Percentiles rank a stretch among this genome's conserved stretches.
phyloP scores from a whole-genome alignment of 2,113 vertebrate genomes.

The Forbesichthys agassizii region DNA sequence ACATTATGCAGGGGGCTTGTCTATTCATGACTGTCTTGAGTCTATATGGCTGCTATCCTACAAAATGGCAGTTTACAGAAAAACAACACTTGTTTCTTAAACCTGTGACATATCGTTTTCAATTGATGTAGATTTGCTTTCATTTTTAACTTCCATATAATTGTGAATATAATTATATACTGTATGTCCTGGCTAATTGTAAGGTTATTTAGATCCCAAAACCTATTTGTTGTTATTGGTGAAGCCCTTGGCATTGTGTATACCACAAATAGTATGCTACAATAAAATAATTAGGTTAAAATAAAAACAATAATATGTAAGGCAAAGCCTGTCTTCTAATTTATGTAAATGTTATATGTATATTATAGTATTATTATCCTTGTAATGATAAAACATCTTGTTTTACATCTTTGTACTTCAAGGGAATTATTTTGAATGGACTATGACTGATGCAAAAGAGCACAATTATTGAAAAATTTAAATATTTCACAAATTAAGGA shows the following conservation, averaged over 20 bases:
- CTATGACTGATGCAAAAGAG: conserved; percentile 30
- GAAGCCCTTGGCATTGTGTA: conserved; percentile 61
- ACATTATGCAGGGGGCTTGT: conserved; percentile 60
- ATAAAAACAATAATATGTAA: conserved; percentile 11
- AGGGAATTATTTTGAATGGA: background rate
- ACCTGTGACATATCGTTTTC: conserved; percentile 16
- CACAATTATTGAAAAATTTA: conserved; percentile 14
- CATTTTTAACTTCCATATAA: conserved; percentile 10
- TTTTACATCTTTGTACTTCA: too few species aligned
- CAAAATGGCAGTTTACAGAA: conserved; percentile 74
- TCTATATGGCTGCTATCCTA: conserved; percentile 82
- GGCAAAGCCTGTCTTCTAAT: conserved; percentile 1
- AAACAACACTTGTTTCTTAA: conserved; percentile 17
- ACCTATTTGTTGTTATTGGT: conserved; percentile 37
- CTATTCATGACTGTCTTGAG: conserved; percentile 46
- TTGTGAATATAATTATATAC: conserved; percentile 42
- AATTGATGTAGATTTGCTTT: conserved; percentile 15
- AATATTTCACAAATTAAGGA: conserved; percentile 57
- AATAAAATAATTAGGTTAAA: conserved; percentile 17
- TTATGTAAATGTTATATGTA: background rate
- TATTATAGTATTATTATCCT: background rate
- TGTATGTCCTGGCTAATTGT: background rate
- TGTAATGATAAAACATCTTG: background rate
- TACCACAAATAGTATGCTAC: conserved; percentile 22
- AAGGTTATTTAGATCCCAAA: background rate